Conservation (phyloP, 2,888 invertebrate genomes). For the Oligia strigilis region DNA sequence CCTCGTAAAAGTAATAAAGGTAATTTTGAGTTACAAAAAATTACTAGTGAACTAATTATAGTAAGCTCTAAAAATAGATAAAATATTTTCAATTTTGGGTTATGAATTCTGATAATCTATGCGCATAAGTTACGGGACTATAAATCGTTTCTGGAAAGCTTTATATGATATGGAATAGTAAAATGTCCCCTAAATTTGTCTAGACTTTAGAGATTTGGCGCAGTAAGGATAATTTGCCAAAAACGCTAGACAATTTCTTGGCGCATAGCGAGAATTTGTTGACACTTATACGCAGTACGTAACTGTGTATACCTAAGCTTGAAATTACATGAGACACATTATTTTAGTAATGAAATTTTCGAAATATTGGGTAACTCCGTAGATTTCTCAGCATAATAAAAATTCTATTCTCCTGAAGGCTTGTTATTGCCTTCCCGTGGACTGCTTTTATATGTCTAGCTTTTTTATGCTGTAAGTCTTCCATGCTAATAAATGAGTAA, state of each 20-base stretch:
- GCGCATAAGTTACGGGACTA: background rate
- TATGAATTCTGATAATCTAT: background rate
- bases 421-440: background rate
- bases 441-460: background rate
- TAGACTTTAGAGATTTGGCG: constrained; percentile 35
- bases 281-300: constrained; percentile 4
- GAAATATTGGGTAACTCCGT: background rate
- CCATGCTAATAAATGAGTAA: background rate
- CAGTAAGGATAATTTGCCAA: constrained; percentile 35
- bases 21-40: background rate
- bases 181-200: constrained; percentile 30
- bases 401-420: background rate
- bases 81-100: background rate
- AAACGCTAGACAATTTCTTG: constrained; percentile 29
- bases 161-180: background rate
- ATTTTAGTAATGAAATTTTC: background rate
- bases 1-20: background rate
- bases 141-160: constrained; percentile 12
- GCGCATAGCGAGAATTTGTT: constrained; percentile 17
- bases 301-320: background rate
- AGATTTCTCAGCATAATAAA: background rate
- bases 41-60: background rate
- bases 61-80: background rate
- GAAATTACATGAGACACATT: background rate
- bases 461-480: background rate